A percentile compares a stretch with the other conserved stretches of the same genome.
Evolutionary conservation across 2,888 invertebrate species (phyloP).

Genomic region (Seira ritae): DNA sequence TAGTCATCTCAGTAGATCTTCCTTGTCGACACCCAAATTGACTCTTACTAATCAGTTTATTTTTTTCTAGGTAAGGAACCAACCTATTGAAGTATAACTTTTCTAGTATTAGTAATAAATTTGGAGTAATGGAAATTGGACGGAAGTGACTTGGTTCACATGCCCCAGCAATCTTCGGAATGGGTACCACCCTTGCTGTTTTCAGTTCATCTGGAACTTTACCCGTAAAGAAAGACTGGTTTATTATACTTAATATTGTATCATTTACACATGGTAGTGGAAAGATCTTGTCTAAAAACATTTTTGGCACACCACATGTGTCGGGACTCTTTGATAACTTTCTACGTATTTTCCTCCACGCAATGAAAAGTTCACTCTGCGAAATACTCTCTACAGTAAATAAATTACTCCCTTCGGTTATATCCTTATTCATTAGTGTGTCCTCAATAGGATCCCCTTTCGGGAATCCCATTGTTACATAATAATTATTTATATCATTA

Average conservation of each 20-base stretch:
- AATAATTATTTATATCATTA: constrained; percentile 37
- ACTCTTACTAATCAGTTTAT: background rate
- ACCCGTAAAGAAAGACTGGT: background rate
- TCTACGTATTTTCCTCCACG: constrained; percentile 27
- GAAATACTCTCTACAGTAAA: constrained; percentile 11
- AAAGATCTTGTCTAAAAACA: constrained; percentile 20
- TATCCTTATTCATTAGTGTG: background rate
- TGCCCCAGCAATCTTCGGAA: constrained; percentile 26
- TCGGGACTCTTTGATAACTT: constrained; percentile 22
- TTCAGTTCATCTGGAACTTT: constrained; percentile 9
- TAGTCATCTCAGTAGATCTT: constrained; percentile 34
- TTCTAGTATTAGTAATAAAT: constrained; percentile 23
- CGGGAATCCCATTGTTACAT: constrained; percentile 35
- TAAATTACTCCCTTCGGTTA: background rate
- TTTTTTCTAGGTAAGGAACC: background rate
- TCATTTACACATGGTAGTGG: background rate
- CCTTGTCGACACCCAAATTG: constrained; percentile 37
- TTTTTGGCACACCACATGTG: constrained; percentile 19
- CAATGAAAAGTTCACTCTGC: constrained; percentile 16
- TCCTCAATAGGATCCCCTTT: background rate
- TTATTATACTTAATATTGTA: background rate
- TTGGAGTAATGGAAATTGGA: constrained; percentile 37
- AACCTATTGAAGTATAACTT: background rate
- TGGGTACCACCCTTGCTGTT: constrained; percentile 26
- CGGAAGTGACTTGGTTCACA: background rate